phyloP scores from a whole-genome alignment of 1,140 invertebrate species.

The Cherax destructor region DNA sequence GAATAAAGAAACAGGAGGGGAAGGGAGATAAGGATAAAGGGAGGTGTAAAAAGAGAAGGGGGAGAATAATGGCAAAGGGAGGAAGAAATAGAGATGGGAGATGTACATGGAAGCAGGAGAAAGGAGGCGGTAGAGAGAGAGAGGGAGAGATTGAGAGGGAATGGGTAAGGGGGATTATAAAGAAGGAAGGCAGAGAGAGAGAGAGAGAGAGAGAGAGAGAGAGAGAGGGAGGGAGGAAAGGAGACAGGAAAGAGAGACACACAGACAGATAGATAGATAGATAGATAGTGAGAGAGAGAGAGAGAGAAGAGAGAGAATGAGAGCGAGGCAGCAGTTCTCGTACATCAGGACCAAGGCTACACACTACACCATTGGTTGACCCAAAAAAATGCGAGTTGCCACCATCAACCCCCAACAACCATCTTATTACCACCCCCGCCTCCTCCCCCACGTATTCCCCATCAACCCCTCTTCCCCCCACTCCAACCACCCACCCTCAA shows the following conservation, averaged over 20 bases:
- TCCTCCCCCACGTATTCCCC: neutral
- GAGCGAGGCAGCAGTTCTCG: conserved; percentile 24
- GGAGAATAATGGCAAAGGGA: conserved; percentile 3
- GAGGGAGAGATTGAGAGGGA: conserved; percentile 22
- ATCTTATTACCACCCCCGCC: conserved; percentile 22
- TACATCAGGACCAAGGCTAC: conserved; percentile 50
- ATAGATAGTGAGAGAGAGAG: neutral
- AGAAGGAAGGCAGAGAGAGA: neutral
- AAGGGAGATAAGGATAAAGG: conserved; percentile 25
- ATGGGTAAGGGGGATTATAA: neutral
- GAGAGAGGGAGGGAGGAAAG: conserved; percentile 24
- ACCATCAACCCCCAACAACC: conserved; percentile 40
- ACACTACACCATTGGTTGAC: conserved; percentile 57
- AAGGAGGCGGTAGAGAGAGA: neutral
- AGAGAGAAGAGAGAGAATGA: neutral
- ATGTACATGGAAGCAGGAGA: neutral
- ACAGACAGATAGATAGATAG: conserved; percentile 12
- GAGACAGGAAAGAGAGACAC: neutral
- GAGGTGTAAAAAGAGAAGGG: neutral
- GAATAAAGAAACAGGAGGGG: neutral
- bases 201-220: conserved; percentile 30
- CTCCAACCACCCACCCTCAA: too few species aligned
- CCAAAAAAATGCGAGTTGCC: conserved; percentile 62
- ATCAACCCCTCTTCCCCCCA: neutral
- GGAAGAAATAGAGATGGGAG: neutral